Evolutionary conservation across 1,140 invertebrate genomes (phyloP).

Genomic region (Nymphalis io): DNA sequence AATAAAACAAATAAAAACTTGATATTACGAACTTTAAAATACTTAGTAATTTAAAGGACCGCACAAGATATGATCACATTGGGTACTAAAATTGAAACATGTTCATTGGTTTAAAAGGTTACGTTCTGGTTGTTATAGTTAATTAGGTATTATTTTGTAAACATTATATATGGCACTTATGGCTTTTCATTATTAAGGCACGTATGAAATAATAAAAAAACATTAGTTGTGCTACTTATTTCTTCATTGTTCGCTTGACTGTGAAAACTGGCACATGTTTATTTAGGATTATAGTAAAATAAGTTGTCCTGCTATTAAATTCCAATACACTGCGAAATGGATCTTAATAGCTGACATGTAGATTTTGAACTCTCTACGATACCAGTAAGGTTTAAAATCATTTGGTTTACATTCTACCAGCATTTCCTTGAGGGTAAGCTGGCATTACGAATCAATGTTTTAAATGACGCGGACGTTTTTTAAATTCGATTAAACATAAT

Average conservation of each 20-base stretch:
- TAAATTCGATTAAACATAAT: conserved; percentile 1
- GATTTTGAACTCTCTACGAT: too few relatives aligned
- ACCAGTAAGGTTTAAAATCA: neutral
- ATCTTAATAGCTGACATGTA: too few relatives aligned
- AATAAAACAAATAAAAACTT: too few relatives aligned
- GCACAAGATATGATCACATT: too few relatives aligned
- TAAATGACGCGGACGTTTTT: conserved; percentile 20
- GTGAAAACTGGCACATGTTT: neutral
- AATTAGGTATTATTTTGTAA: neutral
- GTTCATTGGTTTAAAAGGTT: too few relatives aligned
- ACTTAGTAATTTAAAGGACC: too few relatives aligned
- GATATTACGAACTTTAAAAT: too few relatives aligned
- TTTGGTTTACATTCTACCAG: neutral
- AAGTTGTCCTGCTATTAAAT: neutral
- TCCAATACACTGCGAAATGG: neutral
- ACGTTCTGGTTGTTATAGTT: neutral
- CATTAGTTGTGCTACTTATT: neutral
- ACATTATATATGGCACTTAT: neutral
- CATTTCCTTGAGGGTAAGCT: conserved; percentile 10
- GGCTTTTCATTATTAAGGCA: neutral
- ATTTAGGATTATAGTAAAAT: conserved; percentile 1
- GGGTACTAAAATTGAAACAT: too few relatives aligned
- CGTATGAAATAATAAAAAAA: neutral
- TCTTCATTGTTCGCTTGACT: neutral
- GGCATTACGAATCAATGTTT: conserved; percentile 14